phyloP scores from a whole-genome alignment of 2,797 vertebrate genomes.

The Sparus aurata region DNA sequence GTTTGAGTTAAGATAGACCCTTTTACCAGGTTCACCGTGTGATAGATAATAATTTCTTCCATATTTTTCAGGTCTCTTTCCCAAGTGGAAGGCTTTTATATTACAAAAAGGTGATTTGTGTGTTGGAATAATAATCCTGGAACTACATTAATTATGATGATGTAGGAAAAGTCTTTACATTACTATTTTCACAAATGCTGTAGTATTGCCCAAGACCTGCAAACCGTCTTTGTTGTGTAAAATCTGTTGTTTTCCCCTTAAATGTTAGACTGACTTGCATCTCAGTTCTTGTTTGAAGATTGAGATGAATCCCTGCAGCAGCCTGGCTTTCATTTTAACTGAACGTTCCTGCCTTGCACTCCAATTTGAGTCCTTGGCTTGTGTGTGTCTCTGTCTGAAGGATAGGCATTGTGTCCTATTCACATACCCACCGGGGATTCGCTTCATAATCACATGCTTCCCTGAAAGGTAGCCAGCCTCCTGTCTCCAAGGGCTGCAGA shows the following conservation, averaged over 20 bases:
- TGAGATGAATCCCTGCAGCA: constrained; percentile 15
- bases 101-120: too few relatives aligned
- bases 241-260: background rate
- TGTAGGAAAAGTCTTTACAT: background rate
- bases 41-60: too few relatives aligned
- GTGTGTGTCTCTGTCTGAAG: constrained; percentile 33
- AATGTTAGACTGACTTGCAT: background rate
- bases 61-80: too few relatives aligned
- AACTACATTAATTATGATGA: background rate
- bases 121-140: background rate
- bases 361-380: constrained; percentile 37
- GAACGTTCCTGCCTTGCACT: constrained; percentile 18
- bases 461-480: constrained; percentile 57
- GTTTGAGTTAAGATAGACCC: too few relatives aligned
- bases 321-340: constrained; percentile 6
- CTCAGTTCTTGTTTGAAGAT: background rate
- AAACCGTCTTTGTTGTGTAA: constrained; percentile 4
- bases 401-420: constrained; percentile 48
- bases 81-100: too few relatives aligned
- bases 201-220: background rate
- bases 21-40: too few relatives aligned
- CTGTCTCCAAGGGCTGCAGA: constrained; percentile 68
- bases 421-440: constrained; percentile 44
- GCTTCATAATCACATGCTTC: constrained; percentile 68
- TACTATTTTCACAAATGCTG: background rate